A percentile compares a stretch with the other conserved stretches of the same genome.
Evolutionary conservation across 2,113 vertebrate genomes (phyloP).

Genomic region (Callithrix jacchus): DNA sequence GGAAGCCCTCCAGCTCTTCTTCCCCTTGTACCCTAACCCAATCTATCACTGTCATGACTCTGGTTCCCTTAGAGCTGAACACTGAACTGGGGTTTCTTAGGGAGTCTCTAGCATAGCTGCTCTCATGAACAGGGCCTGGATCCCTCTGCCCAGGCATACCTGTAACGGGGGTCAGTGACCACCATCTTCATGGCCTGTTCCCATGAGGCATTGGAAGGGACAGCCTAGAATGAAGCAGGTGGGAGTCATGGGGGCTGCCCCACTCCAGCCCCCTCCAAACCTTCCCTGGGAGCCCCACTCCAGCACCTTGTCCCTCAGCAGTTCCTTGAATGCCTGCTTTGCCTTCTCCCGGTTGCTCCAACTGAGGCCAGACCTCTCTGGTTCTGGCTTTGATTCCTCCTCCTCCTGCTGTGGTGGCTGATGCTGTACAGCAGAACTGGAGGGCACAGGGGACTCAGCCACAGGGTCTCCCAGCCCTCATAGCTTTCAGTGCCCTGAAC

Average conservation of each 20-base stretch:
- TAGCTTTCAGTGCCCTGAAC: neutral
- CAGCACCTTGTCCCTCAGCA: conserved; percentile 84
- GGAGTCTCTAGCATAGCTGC: neutral
- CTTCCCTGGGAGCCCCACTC: conserved; percentile 19
- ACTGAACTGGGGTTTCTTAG: conserved; percentile 10
- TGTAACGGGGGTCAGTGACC: conserved; percentile 83
- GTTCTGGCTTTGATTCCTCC: conserved; percentile 74
- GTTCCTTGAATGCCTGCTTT: conserved; percentile 85
- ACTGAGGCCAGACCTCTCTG: conserved; percentile 75
- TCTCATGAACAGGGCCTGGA: neutral
- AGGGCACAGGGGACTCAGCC: conserved; percentile 53
- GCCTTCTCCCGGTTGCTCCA: conserved; percentile 85
- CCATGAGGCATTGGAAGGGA: conserved; percentile 84
- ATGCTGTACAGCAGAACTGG: conserved; percentile 67
- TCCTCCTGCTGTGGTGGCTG: conserved; percentile 76
- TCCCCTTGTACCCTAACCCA: neutral
- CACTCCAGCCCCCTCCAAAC: neutral
- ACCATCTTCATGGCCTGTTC: conserved; percentile 86
- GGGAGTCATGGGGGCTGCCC: conserved; percentile 28
- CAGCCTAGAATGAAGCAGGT: conserved; percentile 76
- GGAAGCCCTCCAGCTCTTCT: neutral
- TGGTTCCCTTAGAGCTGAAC: neutral
- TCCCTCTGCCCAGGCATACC: conserved; percentile 73
- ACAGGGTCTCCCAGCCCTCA: neutral
- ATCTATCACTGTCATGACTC: neutral